Evolutionary conservation across 2,113 vertebrate genomes (phyloP).

Genomic region (Phalacrocorax brasilianus): DNA sequence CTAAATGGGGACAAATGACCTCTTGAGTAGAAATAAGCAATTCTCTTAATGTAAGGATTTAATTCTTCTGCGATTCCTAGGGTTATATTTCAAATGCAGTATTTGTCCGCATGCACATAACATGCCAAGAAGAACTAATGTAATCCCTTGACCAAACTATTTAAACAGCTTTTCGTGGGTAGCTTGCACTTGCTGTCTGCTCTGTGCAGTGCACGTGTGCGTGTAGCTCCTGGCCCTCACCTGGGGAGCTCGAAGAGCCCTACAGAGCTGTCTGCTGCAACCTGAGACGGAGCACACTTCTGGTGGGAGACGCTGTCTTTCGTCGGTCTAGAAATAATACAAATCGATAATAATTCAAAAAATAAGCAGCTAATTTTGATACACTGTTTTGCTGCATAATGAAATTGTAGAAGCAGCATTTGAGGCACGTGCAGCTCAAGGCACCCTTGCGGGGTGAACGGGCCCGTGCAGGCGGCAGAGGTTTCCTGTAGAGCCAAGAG

Average conservation of each 20-base stretch:
- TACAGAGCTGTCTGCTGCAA: neutral
- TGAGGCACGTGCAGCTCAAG: neutral
- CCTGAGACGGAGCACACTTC: accelerated
- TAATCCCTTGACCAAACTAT: neutral
- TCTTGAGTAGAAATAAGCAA: neutral
- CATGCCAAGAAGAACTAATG: neutral
- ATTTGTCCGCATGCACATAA: neutral
- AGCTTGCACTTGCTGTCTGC: too few relatives aligned
- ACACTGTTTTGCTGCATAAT: neutral
- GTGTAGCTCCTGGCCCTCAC: neutral
- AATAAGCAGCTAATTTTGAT: neutral
- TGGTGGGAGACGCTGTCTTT: neutral
- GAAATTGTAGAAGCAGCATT: neutral
- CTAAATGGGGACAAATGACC: neutral
- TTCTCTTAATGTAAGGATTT: neutral
- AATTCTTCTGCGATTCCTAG: neutral
- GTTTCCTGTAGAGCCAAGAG: neutral
- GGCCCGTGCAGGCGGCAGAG: neutral
- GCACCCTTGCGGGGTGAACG: neutral
- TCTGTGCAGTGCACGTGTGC: too few relatives aligned
- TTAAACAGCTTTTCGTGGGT: neutral
- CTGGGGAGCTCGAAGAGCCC: neutral
- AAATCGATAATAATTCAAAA: neutral
- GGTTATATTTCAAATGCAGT: neutral
- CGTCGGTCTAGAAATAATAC: neutral